Evolutionary conservation across 2,797 vertebrate genomes (phyloP).

Genomic region (Decapterus maruadsi): DNA sequence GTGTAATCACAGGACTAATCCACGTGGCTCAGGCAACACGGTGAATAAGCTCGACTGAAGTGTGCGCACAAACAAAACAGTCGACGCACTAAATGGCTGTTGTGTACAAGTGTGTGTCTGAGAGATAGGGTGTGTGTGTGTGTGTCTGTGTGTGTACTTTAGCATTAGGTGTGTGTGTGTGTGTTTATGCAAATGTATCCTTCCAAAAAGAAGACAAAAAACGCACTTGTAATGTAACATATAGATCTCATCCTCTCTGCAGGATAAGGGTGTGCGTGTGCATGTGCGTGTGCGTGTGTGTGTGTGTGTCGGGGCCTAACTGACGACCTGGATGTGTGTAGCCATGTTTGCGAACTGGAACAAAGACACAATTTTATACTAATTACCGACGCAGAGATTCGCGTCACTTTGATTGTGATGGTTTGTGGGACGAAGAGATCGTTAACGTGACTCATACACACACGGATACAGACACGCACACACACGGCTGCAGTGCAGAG

Average conservation of each 20-base stretch:
- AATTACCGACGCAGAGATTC: slow-evolving; percentile 63
- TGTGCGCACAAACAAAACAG: slow-evolving; percentile 15
- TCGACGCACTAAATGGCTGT: slow-evolving; percentile 6
- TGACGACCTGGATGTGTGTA: slow-evolving; percentile 38
- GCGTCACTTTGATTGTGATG: slow-evolving; percentile 65
- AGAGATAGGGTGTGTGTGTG: too few species aligned
- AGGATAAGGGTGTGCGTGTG: neutral
- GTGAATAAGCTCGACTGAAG: slow-evolving; percentile 24
- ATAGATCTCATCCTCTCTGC: neutral
- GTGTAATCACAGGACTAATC: slow-evolving; percentile 25
- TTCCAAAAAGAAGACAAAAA: neutral
- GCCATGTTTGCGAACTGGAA: slow-evolving; percentile 64
- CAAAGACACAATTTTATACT: slow-evolving; percentile 70
- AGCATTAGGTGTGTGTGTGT: neutral
- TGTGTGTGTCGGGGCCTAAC: slow-evolving; percentile 25
- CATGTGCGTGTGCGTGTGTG: neutral
- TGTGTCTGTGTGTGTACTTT: rapidly evolving
- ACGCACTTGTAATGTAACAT: too few species aligned
- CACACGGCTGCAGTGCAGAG: slow-evolving; percentile 6
- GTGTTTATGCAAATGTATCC: neutral
- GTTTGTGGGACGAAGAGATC: slow-evolving; percentile 30
- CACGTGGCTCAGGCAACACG: slow-evolving; percentile 19
- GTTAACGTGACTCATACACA: slow-evolving; percentile 26
- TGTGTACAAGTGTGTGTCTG: neutral
- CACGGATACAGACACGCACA: slow-evolving; percentile 21